A percentile compares a stretch with the other conserved stretches of the same genome.
phyloP scores from a whole-genome alignment of 2,113 vertebrate species.

The Labeo catla region DNA sequence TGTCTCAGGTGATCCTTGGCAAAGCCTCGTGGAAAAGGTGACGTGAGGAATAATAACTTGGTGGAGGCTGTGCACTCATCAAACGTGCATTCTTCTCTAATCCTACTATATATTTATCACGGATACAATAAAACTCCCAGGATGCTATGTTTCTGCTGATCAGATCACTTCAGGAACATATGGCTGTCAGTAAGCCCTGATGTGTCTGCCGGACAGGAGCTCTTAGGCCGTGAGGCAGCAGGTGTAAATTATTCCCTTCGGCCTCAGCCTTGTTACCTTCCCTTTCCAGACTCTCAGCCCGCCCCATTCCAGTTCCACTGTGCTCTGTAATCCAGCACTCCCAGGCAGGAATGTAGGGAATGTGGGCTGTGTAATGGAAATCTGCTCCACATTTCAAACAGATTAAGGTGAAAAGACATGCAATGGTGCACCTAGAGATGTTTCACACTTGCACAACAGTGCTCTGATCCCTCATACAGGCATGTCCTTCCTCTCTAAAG shows the following conservation, averaged over 20 bases:
- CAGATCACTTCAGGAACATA: background rate
- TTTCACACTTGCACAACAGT: constrained; percentile 44
- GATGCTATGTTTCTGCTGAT: background rate
- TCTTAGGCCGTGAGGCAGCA: background rate
- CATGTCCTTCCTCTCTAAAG: background rate
- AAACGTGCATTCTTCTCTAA: background rate
- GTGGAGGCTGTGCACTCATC: background rate
- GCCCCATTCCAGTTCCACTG: constrained; percentile 60
- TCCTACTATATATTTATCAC: background rate
- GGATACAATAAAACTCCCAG: background rate
- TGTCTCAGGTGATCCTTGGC: constrained; percentile 70
- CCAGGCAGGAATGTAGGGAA: constrained; percentile 73
- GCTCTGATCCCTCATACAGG: constrained; percentile 14
- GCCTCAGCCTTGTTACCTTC: background rate
- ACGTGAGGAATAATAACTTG: constrained; percentile 36
- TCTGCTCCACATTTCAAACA: constrained; percentile 70
- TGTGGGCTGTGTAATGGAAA: constrained; percentile 72
- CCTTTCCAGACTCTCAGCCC: constrained; percentile 4
- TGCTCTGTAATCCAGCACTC: constrained; percentile 67
- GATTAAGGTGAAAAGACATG: constrained; percentile 59
- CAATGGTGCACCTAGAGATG: background rate
- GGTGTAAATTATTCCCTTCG: constrained; percentile 19
- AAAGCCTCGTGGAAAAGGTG: constrained; percentile 65
- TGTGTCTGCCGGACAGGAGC: background rate
- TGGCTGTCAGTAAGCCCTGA: background rate